phyloP scores from a whole-genome alignment of 1,140 invertebrate genomes.

The Pomacea maculata region DNA sequence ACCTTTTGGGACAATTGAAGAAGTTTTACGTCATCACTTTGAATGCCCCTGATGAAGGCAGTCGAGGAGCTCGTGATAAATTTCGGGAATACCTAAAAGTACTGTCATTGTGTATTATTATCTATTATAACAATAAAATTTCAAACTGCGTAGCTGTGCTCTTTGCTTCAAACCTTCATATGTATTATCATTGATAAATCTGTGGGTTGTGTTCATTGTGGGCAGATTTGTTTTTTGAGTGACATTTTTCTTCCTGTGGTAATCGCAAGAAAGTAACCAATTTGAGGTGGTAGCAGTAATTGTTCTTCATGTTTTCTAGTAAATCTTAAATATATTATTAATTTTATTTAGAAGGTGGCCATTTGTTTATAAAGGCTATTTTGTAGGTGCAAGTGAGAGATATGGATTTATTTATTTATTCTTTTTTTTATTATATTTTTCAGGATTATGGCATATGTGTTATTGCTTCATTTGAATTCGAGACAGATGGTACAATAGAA shows the following conservation, averaged over 20 bases:
- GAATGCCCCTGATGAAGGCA: constrained; percentile 51
- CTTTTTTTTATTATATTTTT: constrained; percentile 6
- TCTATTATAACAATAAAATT: too few species aligned
- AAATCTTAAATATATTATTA: too few species aligned
- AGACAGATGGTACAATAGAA: constrained; percentile 49
- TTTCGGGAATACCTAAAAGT: constrained; percentile 40
- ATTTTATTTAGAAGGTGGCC: too few species aligned
- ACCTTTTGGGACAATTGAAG: constrained; percentile 41
- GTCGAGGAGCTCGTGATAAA: constrained; percentile 32
- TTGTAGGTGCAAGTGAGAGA: too few species aligned
- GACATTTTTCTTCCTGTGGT: background rate
- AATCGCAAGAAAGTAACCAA: background rate
- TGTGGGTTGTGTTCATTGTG: too few species aligned
- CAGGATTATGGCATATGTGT: constrained; percentile 51
- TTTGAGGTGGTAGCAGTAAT: background rate
- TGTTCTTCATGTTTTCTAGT: too few species aligned
- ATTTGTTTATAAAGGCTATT: too few species aligned
- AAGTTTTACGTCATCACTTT: constrained; percentile 54
- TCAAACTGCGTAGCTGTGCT: background rate
- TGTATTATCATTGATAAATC: too few species aligned
- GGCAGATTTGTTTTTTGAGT: too few species aligned
- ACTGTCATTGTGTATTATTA: background rate
- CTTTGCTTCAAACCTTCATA: background rate
- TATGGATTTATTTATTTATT: too few species aligned
- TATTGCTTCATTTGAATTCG: constrained; percentile 55